Evolutionary conservation across 2,113 vertebrate genomes (phyloP), one percentile per base, ranked within the genome.

Genomic region (Sorex fumeus): DNA sequence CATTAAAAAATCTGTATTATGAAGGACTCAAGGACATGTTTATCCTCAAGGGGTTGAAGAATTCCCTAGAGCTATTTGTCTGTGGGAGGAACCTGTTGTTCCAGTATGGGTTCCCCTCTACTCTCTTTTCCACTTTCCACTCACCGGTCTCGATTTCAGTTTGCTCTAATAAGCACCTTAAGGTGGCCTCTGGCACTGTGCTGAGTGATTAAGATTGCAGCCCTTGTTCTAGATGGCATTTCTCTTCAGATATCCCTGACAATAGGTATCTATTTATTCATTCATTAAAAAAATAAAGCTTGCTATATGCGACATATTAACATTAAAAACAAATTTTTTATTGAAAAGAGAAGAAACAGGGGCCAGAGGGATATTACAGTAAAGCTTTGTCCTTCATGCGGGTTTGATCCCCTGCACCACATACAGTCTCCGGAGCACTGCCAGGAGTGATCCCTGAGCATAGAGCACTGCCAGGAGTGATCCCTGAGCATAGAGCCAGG

Each of bases 121-220:
- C 27, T 47, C 34, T 75, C 16, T 18, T 87, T 45, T 67, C 40
- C 43, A 32, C 40, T 85, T 32, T 78, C 45, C 45, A 53, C 18
- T 53, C 53, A 53, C 53, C 77, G n/a, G 7, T 85, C 62, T 91
- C 67, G 11, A 86, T 43, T 88, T 84, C 50, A 77, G 53, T 50
- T 84, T 79, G 74, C 36, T 62, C 83, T 92, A 84, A 80, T 79
- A 47, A 80, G 70, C 6, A 47, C 27, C 28, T 47, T 27, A 32
- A 91, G 36, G 21, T 78, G 19, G 28, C 57, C 28, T n/a, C 23
- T 57, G 47, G 62, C 50, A 66, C 11, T 84, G 83, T 13, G 43
- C 25, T 21, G 23, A 23, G 4, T 16, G 79, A 30, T 15, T 78
- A 74, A 67, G 27, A 47, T 66, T 67, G 57, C 25, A 72, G n/a